These are phyloP conservation scores for Felis catus DNA, from an alignment of 2,113 vertebrate genomes.

Conservation along the genomic window DNA sequence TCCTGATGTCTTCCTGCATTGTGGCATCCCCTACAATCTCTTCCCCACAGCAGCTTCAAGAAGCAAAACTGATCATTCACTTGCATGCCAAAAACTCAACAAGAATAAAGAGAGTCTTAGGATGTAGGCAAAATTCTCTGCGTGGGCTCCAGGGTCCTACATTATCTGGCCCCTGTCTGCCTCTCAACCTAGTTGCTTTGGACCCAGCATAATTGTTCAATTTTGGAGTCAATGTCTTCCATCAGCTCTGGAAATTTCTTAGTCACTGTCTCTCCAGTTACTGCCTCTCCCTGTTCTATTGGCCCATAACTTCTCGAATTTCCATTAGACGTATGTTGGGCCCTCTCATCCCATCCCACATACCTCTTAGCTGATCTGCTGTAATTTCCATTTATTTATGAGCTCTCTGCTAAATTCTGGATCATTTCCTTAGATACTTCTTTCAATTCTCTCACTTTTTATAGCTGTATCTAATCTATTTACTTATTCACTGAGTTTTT, in stretches of 20 bases:
- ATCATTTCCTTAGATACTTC: background rate
- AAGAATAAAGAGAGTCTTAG: background rate
- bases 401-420: background rate
- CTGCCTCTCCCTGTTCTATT: background rate
- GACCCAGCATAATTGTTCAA: background rate
- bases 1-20: background rate
- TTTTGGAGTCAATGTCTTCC: background rate
- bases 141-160: background rate
- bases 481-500: background rate
- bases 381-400: background rate
- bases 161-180: background rate
- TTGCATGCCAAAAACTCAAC: background rate
- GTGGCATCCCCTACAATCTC: background rate
- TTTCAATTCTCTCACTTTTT: background rate
- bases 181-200: background rate
- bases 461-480: background rate
- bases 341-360: background rate
- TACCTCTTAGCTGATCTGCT: background rate
- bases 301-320: background rate
- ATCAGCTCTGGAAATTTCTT: background rate
- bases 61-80: background rate
- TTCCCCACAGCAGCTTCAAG: background rate
- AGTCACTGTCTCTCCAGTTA: background rate
- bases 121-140: background rate
- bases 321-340: background rate